A percentile compares a stretch with the other conserved stretches of the same genome.
Conservation (phyloP, 2,113 vertebrate species). For the Bungarus multicinctus region DNA sequence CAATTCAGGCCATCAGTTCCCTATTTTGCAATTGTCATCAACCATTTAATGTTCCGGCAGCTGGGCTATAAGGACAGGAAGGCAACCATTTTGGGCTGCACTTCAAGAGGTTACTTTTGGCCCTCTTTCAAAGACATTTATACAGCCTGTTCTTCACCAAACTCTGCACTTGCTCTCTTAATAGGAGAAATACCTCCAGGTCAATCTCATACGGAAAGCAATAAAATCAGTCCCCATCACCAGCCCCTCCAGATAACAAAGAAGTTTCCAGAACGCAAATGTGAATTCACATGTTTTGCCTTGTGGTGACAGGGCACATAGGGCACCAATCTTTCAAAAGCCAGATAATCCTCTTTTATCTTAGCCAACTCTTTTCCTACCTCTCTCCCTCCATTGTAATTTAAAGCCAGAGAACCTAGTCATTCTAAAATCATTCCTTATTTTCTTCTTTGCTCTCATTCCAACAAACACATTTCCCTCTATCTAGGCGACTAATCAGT, state of each 20-base stretch:
- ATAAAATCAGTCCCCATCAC: slow-evolving; percentile 18
- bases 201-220: slow-evolving; percentile 20
- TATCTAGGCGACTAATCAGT: not conserved
- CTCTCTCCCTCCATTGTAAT: not conserved
- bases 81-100: slow-evolving; percentile 5
- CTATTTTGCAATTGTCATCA: not conserved
- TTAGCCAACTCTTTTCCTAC: not conserved
- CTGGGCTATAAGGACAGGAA: not conserved
- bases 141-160: not conserved
- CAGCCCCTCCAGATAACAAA: not conserved
- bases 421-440: not conserved
- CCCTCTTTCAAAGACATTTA: not conserved
- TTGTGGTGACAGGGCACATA: not conserved
- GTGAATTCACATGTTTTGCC: not conserved
- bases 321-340: not conserved
- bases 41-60: not conserved
- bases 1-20: not conserved
- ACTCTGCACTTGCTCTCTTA: not conserved
- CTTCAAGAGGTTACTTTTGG: not conserved
- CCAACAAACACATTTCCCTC: not conserved
- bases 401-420: not conserved
- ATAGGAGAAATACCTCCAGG: not conserved
- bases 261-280: not conserved
- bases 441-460: not conserved
- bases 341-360: not conserved